Percentiles rank a stretch among this genome's conserved stretches.
Conservation (phyloP, 2,888 invertebrate species). For the Mesodorylaimus sp. region DNA sequence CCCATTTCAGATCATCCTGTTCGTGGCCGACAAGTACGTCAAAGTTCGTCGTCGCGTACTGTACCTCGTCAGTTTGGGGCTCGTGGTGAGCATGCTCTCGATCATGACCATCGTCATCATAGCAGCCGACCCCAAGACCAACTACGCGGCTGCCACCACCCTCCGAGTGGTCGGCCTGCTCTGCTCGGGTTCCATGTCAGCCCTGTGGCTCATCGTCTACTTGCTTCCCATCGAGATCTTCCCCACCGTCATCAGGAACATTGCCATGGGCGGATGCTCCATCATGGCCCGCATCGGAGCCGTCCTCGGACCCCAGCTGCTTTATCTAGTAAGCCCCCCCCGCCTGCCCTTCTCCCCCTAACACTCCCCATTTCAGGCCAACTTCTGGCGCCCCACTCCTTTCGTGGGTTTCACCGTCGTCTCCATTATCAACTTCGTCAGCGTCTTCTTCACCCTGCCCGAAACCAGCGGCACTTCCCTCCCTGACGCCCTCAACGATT, state of each 20-base stretch:
- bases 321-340: background rate
- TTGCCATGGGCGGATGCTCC: background rate
- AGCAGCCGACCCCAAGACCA: background rate
- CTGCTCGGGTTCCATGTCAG: background rate
- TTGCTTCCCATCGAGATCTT: background rate
- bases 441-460: background rate
- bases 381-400: background rate
- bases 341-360: no score
- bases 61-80: background rate
- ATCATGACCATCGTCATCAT: background rate
- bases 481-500: background rate
- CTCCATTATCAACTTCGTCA: background rate
- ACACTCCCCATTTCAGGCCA: background rate
- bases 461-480: background rate
- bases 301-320: background rate
- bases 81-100: background rate
- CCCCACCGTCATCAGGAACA: background rate
- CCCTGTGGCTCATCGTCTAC: background rate
- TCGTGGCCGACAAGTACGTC: background rate
- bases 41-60: background rate
- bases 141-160: background rate
- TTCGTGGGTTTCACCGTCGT: background rate
- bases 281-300: background rate
- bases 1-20: background rate
- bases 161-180: background rate